Evolutionary conservation across 2,113 vertebrate species (phyloP), one percentile per base, ranked within the genome.

Genomic region (Astur gentilis): DNA sequence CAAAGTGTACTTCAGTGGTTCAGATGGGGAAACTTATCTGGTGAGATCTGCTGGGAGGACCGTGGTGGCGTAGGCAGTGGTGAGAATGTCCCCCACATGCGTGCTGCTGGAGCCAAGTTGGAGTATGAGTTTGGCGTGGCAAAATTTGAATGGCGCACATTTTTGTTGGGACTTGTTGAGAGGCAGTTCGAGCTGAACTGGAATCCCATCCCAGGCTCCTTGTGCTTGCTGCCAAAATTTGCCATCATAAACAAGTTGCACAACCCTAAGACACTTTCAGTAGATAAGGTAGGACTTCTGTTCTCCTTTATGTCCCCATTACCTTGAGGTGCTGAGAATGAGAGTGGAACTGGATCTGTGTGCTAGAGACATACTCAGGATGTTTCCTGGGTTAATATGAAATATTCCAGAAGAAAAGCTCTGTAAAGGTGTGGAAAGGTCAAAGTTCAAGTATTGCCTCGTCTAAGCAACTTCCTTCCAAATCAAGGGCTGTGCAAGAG

Each of bases 91-190:
- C 58, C 66, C 13, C 38, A 7, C 20, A 10, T 4, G 4, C 1
- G 6, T 47, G 25, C 15, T 40, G 62, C 52, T 8, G 38, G 72
- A 90, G 84, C 73, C 21, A 16, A 76, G 36, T 9, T 0, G 1
- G 88, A 60, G 45, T 2, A 4, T 0, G 6, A 47, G 55, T 20
- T 45, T 17, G 1, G 50, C 0, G 0, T 34, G 76, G 90, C 16
- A 34, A 47, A 57, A 18, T 32, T 5, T 62, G 66, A 60, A 54
- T 40, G 62, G 82, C 8, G 16, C 7, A 3, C 16, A 7, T 42
- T 87, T 81, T 21, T 73, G 94, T 64, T 7, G 23, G 73, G 90
- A 62, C 96, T 91, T 92, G 85, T 87, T 45, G 66, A 75, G 72
- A 91, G 65, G 80, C 75, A 42, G 29, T 76, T 93, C 5, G 34